Evolutionary conservation across 2,888 invertebrate species (phyloP).

Genomic region (Conchocele bisecta): DNA sequence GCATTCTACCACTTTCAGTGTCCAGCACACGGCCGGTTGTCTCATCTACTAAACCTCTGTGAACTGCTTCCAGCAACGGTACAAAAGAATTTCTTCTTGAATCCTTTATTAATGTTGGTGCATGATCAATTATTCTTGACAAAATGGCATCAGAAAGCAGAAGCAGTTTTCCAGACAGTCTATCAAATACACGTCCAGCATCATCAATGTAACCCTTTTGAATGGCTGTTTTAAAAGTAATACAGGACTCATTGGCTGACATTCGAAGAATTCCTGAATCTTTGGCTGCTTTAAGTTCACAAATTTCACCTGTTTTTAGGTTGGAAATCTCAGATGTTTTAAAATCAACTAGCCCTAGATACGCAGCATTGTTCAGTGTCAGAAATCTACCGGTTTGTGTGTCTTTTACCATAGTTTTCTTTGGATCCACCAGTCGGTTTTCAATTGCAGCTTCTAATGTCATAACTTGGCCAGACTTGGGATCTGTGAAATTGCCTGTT

Average conservation of each 20-base stretch:
- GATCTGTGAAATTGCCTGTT: slow-evolving; percentile 91
- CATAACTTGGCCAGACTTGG: slow-evolving; percentile 65
- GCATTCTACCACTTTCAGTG: slow-evolving; percentile 56
- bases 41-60: slow-evolving; percentile 63
- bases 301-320: slow-evolving; percentile 40
- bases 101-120: slow-evolving; percentile 86
- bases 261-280: slow-evolving; percentile 55
- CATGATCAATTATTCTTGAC: slow-evolving; percentile 71
- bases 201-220: slow-evolving; percentile 88
- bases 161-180: slow-evolving; percentile 67
- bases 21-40: slow-evolving; percentile 60
- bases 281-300: slow-evolving; percentile 61
- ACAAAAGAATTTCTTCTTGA: slow-evolving; percentile 90
- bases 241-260: slow-evolving; percentile 82
- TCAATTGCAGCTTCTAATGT: slow-evolving; percentile 72
- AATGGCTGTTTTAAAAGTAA: slow-evolving; percentile 96
- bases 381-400: slow-evolving; percentile 55
- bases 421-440: slow-evolving; percentile 59
- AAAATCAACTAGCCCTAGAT: slow-evolving; percentile 47
- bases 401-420: slow-evolving; percentile 61
- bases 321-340: slow-evolving; percentile 56
- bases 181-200: slow-evolving; percentile 67
- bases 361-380: slow-evolving; percentile 58
- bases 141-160: slow-evolving; percentile 72
- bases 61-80: slow-evolving; percentile 86